Base-by-base conservation (phyloP, 2,113 vertebrate genomes). In the Sander lucioperca region DNA sequence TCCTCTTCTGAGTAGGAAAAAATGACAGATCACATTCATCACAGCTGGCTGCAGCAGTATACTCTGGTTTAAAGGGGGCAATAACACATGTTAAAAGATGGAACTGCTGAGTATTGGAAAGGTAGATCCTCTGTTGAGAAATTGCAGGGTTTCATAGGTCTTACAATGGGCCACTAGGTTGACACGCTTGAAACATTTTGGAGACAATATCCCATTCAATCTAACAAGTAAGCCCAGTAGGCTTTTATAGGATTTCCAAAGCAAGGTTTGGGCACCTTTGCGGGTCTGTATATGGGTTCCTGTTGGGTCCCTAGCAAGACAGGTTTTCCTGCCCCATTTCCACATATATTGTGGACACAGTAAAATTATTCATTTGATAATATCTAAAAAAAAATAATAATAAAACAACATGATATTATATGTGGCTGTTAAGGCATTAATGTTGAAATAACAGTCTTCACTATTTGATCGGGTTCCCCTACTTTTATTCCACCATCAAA, bases 1-100 rank as follows among this genome's bases (percentile, higher is more conserved):
- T 66, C 36, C 50, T 82, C 69, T 33, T 66, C 63, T 48, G 73
- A 62, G 77, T 21, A 36, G 91, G 79, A 91, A 91, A 92, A 87
- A 85, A 45, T 86, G 82, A 92, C 79, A 43, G 39, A 43, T 74
- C 73, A 36, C 76, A 76, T 89, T 86, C 85, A 67, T 86, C 80
- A 88, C 85, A 85, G 82, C 86, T 85, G 79, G 70, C 50, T 51
- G 69, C 70, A 36, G 14, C 33, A 15, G 56, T 66, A 53, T 36
- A n/a, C 2, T 9, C 33, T 6, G 50, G 12, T 71, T 74, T 75
- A 59, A 66, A 56, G n/a, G 36, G n/a, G 43, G 68, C 36, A 54
- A 63, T 76, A 77, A 81, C 82, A 30, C 33, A 64, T 0, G 3
- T 30, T n/a, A 19, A 61, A 81, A 66, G 25, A 59, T 12, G 59